Evolutionary conservation across 1,140 invertebrate genomes (phyloP), one percentile per base, ranked within the genome.

Genomic region (Zaprionus camerounensis): DNA sequence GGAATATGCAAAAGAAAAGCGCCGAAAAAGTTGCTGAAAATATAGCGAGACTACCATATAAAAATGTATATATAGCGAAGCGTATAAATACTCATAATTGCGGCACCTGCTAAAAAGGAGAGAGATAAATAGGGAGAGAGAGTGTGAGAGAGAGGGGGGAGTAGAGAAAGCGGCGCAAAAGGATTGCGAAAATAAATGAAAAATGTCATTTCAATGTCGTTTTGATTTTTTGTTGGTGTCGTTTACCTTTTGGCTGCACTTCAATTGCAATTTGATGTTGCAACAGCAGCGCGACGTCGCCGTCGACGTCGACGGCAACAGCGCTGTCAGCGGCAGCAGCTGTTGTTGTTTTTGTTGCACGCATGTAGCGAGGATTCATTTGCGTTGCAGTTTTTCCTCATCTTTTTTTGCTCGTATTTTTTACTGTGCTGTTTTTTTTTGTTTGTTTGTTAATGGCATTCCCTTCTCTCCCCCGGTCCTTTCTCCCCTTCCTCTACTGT

Each of bases 131-230:
- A 72, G 31, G 3, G 15, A 69, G 34, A 49, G 51, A 44, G 41
- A 31, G 22, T 59, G 11, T 9, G n/a, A 59, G 62, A 67, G 63
- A 68, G 51, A 55, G 49, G 9, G 58, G 38, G 49, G 44, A 41
- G 28, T 2, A 7, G 28, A 7, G 28, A 31, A 31, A 66, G 66
- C 15, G 41, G n/a, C 41, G 41, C 41, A 46, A 46, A 46, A 59
- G 53, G 55, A 59, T 72, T 67, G 53, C 49, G 69, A 79, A 88
- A 84, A 82, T 78, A 81, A 87, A 88, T 88, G 84, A 90, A 90
- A 90, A 90, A 90, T 90, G 85, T 90, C 85, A 90, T 90, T 90
- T 90, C 85, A 90, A 90, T 88, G 84, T 88, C 84, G 84, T 81
- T 88, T 81, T 76, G 78, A 78, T 81, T 76, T 90, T 87, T 72